Conservation (phyloP, 2,888 invertebrate genomes). For the Eristalinus sepulchralis region DNA sequence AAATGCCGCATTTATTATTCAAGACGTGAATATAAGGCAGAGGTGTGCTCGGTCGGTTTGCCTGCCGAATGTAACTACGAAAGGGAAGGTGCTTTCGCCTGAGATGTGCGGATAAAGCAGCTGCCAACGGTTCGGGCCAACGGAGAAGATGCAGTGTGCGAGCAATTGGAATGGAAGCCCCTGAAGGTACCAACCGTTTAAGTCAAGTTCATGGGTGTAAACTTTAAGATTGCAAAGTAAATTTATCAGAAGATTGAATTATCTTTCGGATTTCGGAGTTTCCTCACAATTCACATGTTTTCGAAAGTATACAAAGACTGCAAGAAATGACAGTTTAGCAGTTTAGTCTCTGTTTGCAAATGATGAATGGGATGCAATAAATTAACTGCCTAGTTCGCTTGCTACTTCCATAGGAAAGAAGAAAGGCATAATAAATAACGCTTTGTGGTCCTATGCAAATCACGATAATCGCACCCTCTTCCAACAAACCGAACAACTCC, state of each 20-base stretch:
- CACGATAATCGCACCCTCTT: not conserved
- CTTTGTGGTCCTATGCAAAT: not conserved
- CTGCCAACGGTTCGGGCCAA: not conserved
- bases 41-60: not conserved
- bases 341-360: not conserved
- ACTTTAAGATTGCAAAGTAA: not conserved
- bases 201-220: not conserved
- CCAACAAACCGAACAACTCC: not conserved
- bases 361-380: not conserved
- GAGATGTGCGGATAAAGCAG: not conserved
- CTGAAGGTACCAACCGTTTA: not conserved
- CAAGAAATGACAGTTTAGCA: too few relatives aligned
- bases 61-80: not conserved
- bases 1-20: constrained; percentile 60
- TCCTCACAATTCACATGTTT: too few relatives aligned
- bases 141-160: not conserved
- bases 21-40: constrained; percentile 45
- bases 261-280: not conserved
- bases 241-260: not conserved
- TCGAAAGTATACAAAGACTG: too few relatives aligned
- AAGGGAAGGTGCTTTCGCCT: not conserved
- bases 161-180: not conserved
- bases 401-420: not conserved
- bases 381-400: not conserved
- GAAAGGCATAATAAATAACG: not conserved